These are phyloP conservation scores for Notoglanidium macrostoma DNA, from an alignment of 2,797 vertebrate genomes.

Conservation along the genomic window DNA sequence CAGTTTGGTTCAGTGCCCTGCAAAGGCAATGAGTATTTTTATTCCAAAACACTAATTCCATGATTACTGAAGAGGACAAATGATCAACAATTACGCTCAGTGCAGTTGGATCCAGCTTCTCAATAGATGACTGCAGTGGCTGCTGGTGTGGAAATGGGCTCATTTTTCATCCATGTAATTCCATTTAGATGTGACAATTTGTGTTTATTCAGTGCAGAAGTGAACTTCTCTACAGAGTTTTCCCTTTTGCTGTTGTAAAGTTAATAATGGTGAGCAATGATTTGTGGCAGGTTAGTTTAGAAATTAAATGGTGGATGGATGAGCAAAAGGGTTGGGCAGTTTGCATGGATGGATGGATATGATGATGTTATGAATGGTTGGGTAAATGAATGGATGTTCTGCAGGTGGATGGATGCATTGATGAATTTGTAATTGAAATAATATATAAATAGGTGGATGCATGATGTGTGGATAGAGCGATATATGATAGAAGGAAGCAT, in stretches of 20 bases:
- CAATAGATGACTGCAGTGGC: not conserved
- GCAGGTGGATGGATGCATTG: not conserved
- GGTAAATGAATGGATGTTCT: not conserved
- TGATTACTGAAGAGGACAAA: slow-evolving; percentile 1
- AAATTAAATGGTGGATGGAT: not conserved
- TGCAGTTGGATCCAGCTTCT: slow-evolving; percentile 2
- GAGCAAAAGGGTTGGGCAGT: not conserved
- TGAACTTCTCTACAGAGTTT: not conserved
- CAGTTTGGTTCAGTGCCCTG: not conserved
- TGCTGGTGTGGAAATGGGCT: not conserved
- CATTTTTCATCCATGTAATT: not conserved
- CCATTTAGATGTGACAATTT: not conserved
- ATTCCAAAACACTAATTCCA: not conserved
- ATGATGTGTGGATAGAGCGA: too few relatives aligned
- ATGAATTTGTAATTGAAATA: not conserved
- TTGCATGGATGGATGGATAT: not conserved
- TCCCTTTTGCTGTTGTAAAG: too few relatives aligned
- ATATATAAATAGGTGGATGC: not conserved
- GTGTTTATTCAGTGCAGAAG: not conserved
- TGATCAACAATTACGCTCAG: not conserved
- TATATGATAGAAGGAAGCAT: too few relatives aligned
- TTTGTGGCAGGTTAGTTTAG: not conserved
- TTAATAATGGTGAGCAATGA: not conserved
- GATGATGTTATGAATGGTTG: not conserved
- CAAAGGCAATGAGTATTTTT: not conserved